Evolutionary conservation across 2,113 vertebrate species (phyloP).

Genomic region (Myotis brandtii): DNA sequence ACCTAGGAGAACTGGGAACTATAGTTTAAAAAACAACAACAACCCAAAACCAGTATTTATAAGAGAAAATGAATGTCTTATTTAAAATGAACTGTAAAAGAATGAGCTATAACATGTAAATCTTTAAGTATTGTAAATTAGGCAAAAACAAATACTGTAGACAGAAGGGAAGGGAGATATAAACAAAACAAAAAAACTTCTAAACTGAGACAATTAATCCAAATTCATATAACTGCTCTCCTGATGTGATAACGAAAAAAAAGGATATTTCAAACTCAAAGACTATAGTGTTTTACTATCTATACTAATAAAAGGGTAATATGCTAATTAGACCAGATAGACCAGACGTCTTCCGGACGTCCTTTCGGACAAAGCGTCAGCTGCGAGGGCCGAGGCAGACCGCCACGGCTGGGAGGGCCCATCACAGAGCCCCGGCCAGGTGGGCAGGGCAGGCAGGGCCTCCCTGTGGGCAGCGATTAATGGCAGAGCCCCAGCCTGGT

Average conservation of each 20-base stretch:
- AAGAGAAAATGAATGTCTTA: slow-evolving; percentile 69
- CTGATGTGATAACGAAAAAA: not conserved
- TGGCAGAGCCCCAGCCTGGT: no score
- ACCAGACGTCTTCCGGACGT: no score
- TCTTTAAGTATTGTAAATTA: not conserved
- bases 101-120: not conserved
- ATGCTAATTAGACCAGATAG: no score
- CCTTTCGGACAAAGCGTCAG: no score
- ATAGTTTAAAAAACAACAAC: not conserved
- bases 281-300: slow-evolving; percentile 61
- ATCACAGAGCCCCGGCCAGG: no score
- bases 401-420: no score
- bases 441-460: no score
- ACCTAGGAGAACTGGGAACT: slow-evolving; percentile 47
- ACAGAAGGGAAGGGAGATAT: fast-evolving
- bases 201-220: not conserved
- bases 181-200: not conserved
- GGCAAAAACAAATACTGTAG: not conserved
- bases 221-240: not conserved
- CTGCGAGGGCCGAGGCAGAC: no score
- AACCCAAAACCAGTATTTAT: not conserved
- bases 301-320: no score
- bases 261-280: slow-evolving; percentile 61
- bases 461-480: no score
- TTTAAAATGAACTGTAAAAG: slow-evolving; percentile 24